Conservation (phyloP, 2,797 vertebrate species). For the Thunnus albacares region DNA sequence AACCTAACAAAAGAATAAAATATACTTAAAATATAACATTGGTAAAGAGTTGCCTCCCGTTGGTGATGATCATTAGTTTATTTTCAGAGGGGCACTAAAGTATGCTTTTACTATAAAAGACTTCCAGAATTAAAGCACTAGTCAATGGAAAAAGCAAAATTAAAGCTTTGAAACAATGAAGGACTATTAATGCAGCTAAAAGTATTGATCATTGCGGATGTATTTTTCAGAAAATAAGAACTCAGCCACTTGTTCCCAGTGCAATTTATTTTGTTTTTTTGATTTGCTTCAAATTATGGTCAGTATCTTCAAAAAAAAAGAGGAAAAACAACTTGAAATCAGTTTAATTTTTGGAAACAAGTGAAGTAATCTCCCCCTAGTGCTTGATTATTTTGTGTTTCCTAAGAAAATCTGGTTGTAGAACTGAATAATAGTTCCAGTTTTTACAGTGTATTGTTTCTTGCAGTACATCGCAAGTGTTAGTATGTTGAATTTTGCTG, state of each 20-base stretch:
- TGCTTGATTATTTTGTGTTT: background rate
- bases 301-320: conserved; percentile 14
- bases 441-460: background rate
- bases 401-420: no score
- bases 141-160: conserved; percentile 40
- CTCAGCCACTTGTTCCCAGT: background rate
- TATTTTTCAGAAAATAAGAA: conserved; percentile 17
- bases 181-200: conserved; percentile 32
- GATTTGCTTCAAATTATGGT: conserved; percentile 7
- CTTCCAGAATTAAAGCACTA: conserved; percentile 28
- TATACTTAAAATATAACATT: conserved; percentile 22
- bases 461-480: background rate
- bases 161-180: conserved; percentile 23
- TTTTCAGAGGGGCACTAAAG: conserved; percentile 42
- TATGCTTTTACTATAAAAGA: conserved; percentile 53
- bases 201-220: conserved; percentile 5
- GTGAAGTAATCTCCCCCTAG: no score
- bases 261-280: background rate
- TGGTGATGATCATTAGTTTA: conserved; percentile 53
- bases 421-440: background rate
- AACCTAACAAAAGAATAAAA: conserved; percentile 42
- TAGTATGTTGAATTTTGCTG: background rate
- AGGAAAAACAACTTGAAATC: no score
- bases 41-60: conserved; percentile 32
- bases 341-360: no score